phyloP scores from a whole-genome alignment of 2,888 invertebrate genomes.

The Sinohyriopsis cumingii region DNA sequence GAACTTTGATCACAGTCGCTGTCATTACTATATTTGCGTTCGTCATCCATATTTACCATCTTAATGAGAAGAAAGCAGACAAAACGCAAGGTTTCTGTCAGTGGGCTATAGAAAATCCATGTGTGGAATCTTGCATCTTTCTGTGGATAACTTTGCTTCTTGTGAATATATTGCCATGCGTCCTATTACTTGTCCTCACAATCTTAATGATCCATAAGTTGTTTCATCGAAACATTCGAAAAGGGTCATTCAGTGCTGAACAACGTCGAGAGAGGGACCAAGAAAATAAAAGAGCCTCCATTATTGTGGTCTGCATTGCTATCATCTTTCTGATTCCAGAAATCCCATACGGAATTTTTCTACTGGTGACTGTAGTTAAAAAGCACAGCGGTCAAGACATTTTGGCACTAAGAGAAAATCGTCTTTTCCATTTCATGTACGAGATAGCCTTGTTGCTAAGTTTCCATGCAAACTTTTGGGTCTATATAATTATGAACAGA shows the following conservation, averaged over 20 bases:
- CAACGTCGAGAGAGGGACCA: slow-evolving; percentile 10
- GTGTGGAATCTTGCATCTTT: slow-evolving; percentile 13
- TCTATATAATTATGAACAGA: slow-evolving; percentile 26
- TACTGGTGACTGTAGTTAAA: slow-evolving; percentile 9
- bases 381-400: slow-evolving; percentile 8
- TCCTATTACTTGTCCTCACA: slow-evolving; percentile 22
- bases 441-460: slow-evolving; percentile 22
- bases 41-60: slow-evolving; percentile 20
- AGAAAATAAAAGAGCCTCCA: slow-evolving; percentile 25
- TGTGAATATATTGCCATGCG: slow-evolving; percentile 31
- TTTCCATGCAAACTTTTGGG: slow-evolving; percentile 40
- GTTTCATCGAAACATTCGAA: slow-evolving; percentile 5
- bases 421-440: slow-evolving; percentile 14
- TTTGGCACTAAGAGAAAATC: slow-evolving; percentile 14
- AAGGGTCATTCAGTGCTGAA: slow-evolving; percentile 8
- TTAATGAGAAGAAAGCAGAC: slow-evolving; percentile 11
- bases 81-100: not conserved
- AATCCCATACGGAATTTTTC: slow-evolving; percentile 29
- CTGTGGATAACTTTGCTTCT: slow-evolving; percentile 22
- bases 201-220: slow-evolving; percentile 21
- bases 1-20: slow-evolving; percentile 9
- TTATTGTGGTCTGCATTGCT: slow-evolving; percentile 29
- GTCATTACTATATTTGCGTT: slow-evolving; percentile 19
- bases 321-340: slow-evolving; percentile 24
- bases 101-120: slow-evolving; percentile 12